phyloP scores from a whole-genome alignment of 2,113 vertebrate species.

The Pycnonotus jocosus region DNA sequence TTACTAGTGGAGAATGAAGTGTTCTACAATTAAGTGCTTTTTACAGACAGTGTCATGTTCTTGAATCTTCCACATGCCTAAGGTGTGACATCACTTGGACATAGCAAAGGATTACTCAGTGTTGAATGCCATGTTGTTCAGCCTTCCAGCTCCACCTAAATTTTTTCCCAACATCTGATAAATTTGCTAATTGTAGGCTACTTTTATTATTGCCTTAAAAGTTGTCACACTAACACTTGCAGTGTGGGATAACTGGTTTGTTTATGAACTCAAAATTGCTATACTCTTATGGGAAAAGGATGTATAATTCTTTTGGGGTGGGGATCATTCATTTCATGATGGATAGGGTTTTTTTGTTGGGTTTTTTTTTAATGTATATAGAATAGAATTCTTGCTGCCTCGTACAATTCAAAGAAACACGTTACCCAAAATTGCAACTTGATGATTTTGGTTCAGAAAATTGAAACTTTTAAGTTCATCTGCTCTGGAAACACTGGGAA shows the following conservation, averaged over 20 bases:
- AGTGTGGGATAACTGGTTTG: neutral
- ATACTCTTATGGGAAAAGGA: neutral
- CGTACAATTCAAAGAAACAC: neutral
- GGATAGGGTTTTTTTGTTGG: fast-evolving
- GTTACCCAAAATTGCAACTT: neutral
- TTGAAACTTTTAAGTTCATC: neutral
- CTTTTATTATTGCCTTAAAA: neutral
- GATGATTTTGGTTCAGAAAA: neutral
- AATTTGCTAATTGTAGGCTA: neutral
- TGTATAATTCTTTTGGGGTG: neutral
- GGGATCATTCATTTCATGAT: neutral
- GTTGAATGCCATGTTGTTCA: neutral
- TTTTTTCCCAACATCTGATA: neutral
- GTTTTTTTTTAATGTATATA: neutral
- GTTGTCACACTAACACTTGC: neutral
- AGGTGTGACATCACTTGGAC: neutral
- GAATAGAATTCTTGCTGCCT: neutral
- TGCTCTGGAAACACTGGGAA: neutral
- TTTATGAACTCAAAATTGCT: neutral
- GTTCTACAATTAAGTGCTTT: neutral
- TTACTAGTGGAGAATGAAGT: neutral
- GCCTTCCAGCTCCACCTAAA: neutral
- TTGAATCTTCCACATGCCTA: neutral
- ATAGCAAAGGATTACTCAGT: neutral
- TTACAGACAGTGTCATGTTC: neutral